Percentiles rank a stretch among this genome's conserved stretches.
phyloP scores from a whole-genome alignment of 2,888 invertebrate genomes.

The Cerastoderma edule region DNA sequence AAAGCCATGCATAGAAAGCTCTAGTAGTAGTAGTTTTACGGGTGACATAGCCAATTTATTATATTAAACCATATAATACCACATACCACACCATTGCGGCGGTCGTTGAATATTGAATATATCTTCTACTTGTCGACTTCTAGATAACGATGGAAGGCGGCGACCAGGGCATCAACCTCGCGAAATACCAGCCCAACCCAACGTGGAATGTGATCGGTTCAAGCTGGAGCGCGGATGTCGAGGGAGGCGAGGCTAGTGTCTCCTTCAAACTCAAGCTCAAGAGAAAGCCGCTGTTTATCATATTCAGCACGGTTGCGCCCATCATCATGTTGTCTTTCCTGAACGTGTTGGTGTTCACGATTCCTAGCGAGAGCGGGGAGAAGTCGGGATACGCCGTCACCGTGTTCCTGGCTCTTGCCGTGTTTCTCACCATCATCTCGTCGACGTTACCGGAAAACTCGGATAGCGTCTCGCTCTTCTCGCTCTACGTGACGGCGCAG shows the following conservation, averaged over 20 bases:
- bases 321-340: constrained; percentile 21
- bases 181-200: neutral
- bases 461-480: constrained; percentile 12
- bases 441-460: constrained; percentile 26
- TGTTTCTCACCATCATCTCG: constrained; percentile 25
- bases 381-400: constrained; percentile 33
- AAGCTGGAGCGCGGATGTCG: neutral
- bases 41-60: too few relatives aligned
- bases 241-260: neutral
- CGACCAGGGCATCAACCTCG: neutral
- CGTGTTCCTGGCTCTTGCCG: constrained; percentile 28
- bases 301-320: constrained; percentile 6
- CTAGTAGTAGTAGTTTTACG: too few relatives aligned
- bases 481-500: constrained; percentile 13
- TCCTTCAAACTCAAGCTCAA: neutral
- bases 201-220: neutral
- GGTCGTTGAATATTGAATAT: too few relatives aligned
- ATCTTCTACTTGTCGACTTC: too few relatives aligned
- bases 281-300: constrained; percentile 19
- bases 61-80: too few relatives aligned
- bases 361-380: constrained; percentile 22
- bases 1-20: too few relatives aligned
- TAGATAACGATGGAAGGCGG: neutral
- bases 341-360: constrained; percentile 18
- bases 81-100: too few relatives aligned